phyloP scores from a whole-genome alignment of 2,113 vertebrate genomes.

The Aleadryas rufinucha region DNA sequence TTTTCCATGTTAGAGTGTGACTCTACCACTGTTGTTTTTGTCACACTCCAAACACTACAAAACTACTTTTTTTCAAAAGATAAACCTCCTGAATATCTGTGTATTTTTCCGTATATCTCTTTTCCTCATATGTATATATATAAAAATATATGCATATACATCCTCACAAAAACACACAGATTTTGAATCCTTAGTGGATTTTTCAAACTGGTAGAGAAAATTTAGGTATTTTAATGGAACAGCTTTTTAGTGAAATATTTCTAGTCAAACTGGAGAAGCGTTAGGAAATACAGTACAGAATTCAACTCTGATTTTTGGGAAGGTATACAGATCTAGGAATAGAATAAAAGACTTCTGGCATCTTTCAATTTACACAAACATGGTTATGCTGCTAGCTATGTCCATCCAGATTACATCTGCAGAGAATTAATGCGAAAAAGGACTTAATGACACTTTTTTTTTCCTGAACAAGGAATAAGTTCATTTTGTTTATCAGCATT shows the following conservation, averaged over 20 bases:
- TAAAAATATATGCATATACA: rapidly evolving
- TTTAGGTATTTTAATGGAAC: neutral
- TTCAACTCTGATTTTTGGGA: neutral
- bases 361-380: neutral
- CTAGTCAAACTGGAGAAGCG: neutral
- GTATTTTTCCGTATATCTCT: neutral
- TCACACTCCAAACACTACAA: neutral
- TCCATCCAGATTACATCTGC: neutral
- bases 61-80: neutral
- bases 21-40: neutral
- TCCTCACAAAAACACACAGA: rapidly evolving
- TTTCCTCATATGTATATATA: neutral
- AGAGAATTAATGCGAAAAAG: neutral
- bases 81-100: rapidly evolving
- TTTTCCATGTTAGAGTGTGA: neutral
- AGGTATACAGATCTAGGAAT: neutral
- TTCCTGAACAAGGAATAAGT: neutral
- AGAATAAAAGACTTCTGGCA: neutral
- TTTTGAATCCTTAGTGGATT: neutral
- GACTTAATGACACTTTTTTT: neutral
- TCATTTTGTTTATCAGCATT: neutral
- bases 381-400: neutral
- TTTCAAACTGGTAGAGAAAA: neutral
- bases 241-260: neutral
- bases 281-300: neutral